Evolutionary conservation across 2,888 invertebrate genomes (phyloP).

Genomic region (Dryomyza anilis): DNA sequence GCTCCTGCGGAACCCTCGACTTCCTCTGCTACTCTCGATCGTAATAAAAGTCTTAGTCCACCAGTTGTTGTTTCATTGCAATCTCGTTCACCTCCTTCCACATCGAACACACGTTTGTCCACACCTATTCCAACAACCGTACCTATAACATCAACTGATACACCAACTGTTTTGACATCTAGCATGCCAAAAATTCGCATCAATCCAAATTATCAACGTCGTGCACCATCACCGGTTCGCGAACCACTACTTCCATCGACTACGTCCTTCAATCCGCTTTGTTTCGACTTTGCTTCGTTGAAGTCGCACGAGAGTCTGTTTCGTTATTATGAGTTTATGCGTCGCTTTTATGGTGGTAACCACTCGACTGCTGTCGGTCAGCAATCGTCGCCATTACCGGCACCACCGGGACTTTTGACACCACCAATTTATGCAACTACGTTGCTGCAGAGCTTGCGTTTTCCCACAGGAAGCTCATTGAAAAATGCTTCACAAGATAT

Average conservation of each 20-base stretch:
- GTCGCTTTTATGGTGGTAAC: constrained; percentile 51
- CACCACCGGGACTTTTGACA: constrained; percentile 41
- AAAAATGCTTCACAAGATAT: too few relatives aligned
- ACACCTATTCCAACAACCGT: background rate
- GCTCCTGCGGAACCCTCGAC: constrained; percentile 17
- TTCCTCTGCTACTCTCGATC: constrained; percentile 23
- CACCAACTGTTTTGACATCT: background rate
- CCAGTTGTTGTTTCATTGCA: too few relatives aligned
- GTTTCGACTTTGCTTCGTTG: constrained; percentile 48
- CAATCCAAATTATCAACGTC: constrained; percentile 50
- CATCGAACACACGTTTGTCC: background rate
- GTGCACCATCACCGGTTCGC: constrained; percentile 40
- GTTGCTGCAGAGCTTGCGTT: constrained; percentile 43
- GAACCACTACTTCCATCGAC: background rate
- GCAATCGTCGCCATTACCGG: constrained; percentile 14
- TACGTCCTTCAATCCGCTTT: constrained; percentile 21
- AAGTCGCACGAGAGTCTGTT: constrained; percentile 54
- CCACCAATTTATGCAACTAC: constrained; percentile 46
- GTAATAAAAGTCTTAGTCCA: too few relatives aligned
- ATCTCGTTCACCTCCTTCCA: background rate
- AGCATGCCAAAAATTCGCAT: constrained; percentile 45
- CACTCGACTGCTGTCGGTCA: background rate
- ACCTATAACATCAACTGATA: background rate
- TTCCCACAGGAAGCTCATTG: constrained; percentile 40
- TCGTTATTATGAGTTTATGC: constrained; percentile 57